A percentile compares a stretch with the other conserved stretches of the same genome.
Evolutionary conservation across 2,113 vertebrate genomes (phyloP).

Genomic region (Oreamnos americanus): DNA sequence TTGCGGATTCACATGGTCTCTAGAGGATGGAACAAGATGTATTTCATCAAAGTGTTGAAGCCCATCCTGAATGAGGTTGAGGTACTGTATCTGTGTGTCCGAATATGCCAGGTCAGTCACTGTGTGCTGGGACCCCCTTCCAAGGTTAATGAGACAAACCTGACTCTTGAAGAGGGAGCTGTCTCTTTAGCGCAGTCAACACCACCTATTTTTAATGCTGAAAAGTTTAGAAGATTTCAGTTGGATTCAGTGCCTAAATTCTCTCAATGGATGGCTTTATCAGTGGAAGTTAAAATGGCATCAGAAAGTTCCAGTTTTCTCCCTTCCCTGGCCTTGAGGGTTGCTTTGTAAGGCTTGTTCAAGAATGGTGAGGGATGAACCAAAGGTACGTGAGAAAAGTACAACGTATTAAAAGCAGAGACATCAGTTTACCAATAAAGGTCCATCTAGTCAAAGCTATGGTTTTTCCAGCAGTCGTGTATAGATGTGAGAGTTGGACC

Average conservation of each 20-base stretch:
- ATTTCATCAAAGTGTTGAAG: conserved; percentile 42
- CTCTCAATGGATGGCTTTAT: not conserved
- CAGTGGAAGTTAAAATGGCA: not conserved
- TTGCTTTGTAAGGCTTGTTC: not conserved
- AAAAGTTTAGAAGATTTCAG: not conserved
- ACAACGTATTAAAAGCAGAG: not conserved
- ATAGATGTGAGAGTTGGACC: not conserved
- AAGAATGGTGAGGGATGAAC: not conserved
- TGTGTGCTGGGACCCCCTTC: not conserved
- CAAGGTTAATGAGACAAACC: not conserved
- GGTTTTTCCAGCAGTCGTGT: not conserved
- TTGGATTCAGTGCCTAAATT: not conserved
- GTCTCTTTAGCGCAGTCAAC: not conserved
- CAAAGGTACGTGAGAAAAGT: not conserved
- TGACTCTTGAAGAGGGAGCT: not conserved
- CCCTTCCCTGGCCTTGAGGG: not conserved
- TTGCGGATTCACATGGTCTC: not conserved
- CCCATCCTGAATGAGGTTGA: conserved; percentile 27
- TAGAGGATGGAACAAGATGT: not conserved
- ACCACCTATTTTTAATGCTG: not conserved
- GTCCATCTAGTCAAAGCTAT: not conserved
- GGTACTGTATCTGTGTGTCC: not conserved
- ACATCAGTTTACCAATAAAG: not conserved
- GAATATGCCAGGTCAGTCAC: not conserved
- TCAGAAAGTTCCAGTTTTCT: not conserved